These are phyloP conservation scores for Strigamia transsilvanica DNA, from an alignment of 2,888 invertebrate species.

Conservation along the genomic window DNA sequence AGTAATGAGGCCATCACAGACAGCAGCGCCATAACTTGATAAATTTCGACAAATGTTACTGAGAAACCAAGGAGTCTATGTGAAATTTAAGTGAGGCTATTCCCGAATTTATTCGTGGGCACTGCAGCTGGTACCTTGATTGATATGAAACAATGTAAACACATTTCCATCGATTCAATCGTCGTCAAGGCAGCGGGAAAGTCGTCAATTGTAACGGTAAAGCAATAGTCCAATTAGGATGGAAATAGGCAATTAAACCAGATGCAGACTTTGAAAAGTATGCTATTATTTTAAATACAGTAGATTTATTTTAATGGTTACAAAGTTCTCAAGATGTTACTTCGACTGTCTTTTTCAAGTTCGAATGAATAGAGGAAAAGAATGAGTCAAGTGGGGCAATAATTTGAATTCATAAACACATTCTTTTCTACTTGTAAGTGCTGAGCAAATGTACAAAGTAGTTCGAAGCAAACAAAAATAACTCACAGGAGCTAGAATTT, in stretches of 20 bases:
- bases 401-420: no score
- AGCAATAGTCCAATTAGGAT: background rate
- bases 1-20: no score
- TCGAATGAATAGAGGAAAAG: no score
- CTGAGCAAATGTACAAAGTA: no score
- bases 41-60: background rate
- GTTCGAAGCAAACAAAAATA: no score
- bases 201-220: background rate
- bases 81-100: no score
- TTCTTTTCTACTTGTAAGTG: no score
- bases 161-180: background rate
- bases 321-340: background rate
- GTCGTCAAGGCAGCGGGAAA: background rate
- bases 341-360: no score
- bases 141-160: background rate
- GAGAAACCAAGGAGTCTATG: no score
- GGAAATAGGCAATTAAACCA: background rate
- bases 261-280: background rate
- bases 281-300: background rate
- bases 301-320: background rate
- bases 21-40: background rate
- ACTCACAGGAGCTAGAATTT: no score
- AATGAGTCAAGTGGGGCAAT: no score
- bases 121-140: slow-evolving; percentile 2
- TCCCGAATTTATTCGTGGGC: background rate